Evolutionary conservation across 2,888 invertebrate genomes (phyloP).

Genomic region (Ptychoptera albimana): DNA sequence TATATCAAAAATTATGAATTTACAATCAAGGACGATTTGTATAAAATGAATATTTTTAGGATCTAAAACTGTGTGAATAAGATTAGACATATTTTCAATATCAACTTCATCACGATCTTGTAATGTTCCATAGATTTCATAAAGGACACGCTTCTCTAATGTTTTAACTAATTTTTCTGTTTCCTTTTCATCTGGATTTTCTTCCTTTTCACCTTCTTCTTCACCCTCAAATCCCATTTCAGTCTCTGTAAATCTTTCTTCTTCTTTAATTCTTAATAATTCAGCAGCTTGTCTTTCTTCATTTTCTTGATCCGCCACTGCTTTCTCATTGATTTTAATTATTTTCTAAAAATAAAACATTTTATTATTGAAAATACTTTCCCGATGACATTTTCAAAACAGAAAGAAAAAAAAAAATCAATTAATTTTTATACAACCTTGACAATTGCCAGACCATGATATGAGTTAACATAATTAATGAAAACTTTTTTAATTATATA

Average conservation of each 20-base stretch:
- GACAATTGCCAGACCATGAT: slow-evolving; percentile 8
- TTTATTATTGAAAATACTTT: too few species aligned
- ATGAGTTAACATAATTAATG: slow-evolving; percentile 9
- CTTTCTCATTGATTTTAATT: not conserved
- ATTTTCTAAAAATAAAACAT: too few species aligned
- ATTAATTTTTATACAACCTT: too few species aligned
- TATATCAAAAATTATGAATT: slow-evolving; percentile 12
- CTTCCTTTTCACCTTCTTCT: not conserved
- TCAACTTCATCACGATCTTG: slow-evolving; percentile 1
- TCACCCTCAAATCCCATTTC: not conserved
- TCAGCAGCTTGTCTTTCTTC: not conserved
- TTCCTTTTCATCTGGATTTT: not conserved
- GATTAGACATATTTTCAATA: not conserved
- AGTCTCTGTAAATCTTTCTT: not conserved
- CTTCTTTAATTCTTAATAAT: not conserved
- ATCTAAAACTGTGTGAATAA: not conserved
- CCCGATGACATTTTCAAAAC: too few species aligned
- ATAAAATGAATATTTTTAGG: not conserved
- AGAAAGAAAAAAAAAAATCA: too few species aligned
- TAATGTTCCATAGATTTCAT: slow-evolving; percentile 4
- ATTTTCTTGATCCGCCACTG: not conserved
- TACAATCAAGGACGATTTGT: slow-evolving; percentile 6
- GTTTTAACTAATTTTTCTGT: too few species aligned
- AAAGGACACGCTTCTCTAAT: not conserved
- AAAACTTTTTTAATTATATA: slow-evolving; percentile 5